Percentiles rank a stretch among this genome's conserved stretches.
Conservation (phyloP, 2,113 vertebrate genomes). For the Apteryx mantelli region DNA sequence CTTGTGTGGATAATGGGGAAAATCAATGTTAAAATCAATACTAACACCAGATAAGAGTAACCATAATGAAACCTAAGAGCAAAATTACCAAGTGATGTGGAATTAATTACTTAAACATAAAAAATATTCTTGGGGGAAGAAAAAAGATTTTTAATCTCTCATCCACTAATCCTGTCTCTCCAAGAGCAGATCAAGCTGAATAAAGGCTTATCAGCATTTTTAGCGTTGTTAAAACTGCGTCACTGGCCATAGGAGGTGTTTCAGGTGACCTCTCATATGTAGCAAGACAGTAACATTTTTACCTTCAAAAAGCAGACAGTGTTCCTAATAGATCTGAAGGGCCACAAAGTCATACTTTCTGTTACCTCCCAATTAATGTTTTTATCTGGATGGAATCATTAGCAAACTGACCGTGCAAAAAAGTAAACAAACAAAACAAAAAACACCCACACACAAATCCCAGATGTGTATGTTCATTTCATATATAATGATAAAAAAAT, state of each 20-base stretch:
- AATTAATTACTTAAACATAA: slow-evolving; percentile 29
- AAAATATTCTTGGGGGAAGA: neutral
- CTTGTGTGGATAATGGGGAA: neutral
- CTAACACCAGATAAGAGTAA: neutral
- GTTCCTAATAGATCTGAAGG: neutral
- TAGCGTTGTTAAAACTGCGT: neutral
- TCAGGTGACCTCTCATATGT: accelerated
- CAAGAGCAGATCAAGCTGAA: neutral
- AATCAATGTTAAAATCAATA: slow-evolving; percentile 38
- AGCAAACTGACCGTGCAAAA: neutral
- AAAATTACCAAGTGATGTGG: slow-evolving; percentile 3
- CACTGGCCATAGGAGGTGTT: neutral
- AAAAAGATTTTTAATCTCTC: neutral
- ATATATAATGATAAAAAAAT: neutral
- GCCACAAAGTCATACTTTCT: neutral
- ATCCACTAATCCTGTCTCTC: neutral
- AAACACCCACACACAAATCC: accelerated
- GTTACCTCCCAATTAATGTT: neutral
- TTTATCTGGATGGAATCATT: neutral
- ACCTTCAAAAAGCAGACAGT: neutral
- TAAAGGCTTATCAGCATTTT: neutral
- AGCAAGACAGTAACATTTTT: neutral
- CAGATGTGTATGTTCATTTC: neutral
- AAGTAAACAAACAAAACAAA: neutral
- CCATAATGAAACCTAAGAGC: neutral